Percentiles rank a stretch among this genome's conserved stretches.
Conservation (phyloP, 2,888 invertebrate species). For the Lepidocyrtoides sp. region DNA sequence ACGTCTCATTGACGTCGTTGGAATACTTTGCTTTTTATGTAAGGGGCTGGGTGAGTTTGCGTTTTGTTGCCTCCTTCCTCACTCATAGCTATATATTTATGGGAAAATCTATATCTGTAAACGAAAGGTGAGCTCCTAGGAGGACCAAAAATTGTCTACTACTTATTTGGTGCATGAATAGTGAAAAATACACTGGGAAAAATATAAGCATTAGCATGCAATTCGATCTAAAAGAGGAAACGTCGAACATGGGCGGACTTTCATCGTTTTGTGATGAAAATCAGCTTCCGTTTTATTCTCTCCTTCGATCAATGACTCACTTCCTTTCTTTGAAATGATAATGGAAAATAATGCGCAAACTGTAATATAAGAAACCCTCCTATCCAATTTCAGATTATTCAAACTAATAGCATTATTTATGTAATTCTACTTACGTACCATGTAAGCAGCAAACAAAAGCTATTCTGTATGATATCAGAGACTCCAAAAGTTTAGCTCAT, state of each 20-base stretch:
- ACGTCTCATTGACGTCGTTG: neutral
- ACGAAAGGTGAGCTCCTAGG: too few species aligned
- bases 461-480: too few species aligned
- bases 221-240: neutral
- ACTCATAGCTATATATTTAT: too few species aligned
- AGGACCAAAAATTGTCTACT: too few species aligned
- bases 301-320: conserved; percentile 18
- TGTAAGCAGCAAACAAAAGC: neutral
- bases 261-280: neutral
- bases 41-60: too few species aligned
- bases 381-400: neutral
- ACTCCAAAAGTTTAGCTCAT: neutral
- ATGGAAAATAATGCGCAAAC: conserved; percentile 5
- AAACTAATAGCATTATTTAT: conserved; percentile 15
- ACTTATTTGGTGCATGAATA: too few species aligned
- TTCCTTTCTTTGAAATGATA: conserved; percentile 23
- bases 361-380: neutral
- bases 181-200: too few species aligned
- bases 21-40: too few species aligned
- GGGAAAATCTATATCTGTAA: too few species aligned
- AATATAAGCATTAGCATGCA: neutral
- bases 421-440: neutral
- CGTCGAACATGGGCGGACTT: neutral
- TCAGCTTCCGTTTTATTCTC: neutral
- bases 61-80: too few species aligned